A percentile compares a stretch with the other conserved stretches of the same genome.
Evolutionary conservation across 2,888 invertebrate genomes (phyloP).

Genomic region (Seladonia tumulorum): DNA sequence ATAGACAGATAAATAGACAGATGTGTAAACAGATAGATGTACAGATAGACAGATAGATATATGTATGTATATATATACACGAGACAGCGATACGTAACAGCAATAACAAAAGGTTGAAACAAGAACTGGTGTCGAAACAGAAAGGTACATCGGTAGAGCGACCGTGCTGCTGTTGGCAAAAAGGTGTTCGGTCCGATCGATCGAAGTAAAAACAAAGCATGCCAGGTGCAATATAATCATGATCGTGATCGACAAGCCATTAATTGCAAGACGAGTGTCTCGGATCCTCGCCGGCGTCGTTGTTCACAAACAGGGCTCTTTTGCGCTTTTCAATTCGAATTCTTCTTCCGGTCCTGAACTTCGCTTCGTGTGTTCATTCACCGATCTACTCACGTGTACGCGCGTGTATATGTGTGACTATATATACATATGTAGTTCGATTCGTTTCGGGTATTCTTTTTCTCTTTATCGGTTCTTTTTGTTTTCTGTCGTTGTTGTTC

Average conservation of each 20-base stretch:
- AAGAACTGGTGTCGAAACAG: background rate
- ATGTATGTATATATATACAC: background rate
- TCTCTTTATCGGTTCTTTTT: background rate
- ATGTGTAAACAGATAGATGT: background rate
- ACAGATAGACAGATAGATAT: background rate
- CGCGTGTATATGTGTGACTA: background rate
- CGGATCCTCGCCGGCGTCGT: constrained; percentile 21
- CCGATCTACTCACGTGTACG: constrained; percentile 35
- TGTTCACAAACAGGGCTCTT: background rate
- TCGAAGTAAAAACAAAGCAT: constrained; percentile 34
- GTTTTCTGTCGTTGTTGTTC: background rate
- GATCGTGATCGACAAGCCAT: constrained; percentile 44
- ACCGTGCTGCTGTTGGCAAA: constrained; percentile 9
- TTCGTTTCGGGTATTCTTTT: constrained; percentile 3
- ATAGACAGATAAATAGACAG: background rate
- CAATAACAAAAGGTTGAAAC: constrained; percentile 12
- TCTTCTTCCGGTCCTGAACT: background rate
- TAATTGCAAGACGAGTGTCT: constrained; percentile 28
- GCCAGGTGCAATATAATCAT: constrained; percentile 46
- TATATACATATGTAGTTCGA: background rate
- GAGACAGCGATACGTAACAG: constrained; percentile 41
- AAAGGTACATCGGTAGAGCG: background rate
- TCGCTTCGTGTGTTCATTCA: background rate
- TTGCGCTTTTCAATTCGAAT: background rate
- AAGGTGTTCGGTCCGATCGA: constrained; percentile 19